These are phyloP conservation scores for Beris chalybata DNA, from an alignment of 2,888 invertebrate species.

Conservation along the genomic window DNA sequence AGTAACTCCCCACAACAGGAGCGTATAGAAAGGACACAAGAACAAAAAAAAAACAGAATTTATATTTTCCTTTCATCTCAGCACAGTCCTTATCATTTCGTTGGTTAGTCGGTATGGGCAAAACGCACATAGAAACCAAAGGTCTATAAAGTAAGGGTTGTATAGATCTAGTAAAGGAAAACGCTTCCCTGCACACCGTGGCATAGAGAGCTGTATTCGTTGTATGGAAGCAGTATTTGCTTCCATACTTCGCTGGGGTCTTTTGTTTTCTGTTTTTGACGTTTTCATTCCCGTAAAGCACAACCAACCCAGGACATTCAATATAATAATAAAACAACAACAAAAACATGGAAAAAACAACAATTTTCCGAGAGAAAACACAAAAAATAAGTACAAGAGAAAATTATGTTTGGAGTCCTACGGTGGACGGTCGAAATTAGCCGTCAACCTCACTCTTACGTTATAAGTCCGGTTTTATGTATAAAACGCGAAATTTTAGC, in stretches of 20 bases:
- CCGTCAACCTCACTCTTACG: conserved; percentile 13
- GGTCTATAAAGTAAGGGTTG: conserved; percentile 27
- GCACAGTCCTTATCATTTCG: conserved; percentile 26
- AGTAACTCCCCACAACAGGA: conserved; percentile 26
- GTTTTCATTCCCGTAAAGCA: conserved; percentile 32
- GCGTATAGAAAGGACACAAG: not conserved
- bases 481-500: not conserved
- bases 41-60: conserved; percentile 20
- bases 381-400: conserved; percentile 3
- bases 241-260: not conserved
- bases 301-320: conserved; percentile 25
- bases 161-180: conserved; percentile 33
- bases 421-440: conserved; percentile 17
- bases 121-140: conserved; percentile 29
- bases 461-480: not conserved
- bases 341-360: conserved; percentile 15
- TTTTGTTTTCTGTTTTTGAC: conserved; percentile 36
- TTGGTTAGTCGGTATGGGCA: conserved; percentile 19
- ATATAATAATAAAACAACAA: conserved; percentile 19
- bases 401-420: conserved; percentile 26
- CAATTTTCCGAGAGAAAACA: conserved; percentile 13
- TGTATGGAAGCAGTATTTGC: not conserved
- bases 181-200: conserved; percentile 26
- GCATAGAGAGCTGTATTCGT: not conserved
- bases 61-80: conserved; percentile 28